Conservation (phyloP, 2,113 vertebrate species). For the Ictalurus furcatus region DNA sequence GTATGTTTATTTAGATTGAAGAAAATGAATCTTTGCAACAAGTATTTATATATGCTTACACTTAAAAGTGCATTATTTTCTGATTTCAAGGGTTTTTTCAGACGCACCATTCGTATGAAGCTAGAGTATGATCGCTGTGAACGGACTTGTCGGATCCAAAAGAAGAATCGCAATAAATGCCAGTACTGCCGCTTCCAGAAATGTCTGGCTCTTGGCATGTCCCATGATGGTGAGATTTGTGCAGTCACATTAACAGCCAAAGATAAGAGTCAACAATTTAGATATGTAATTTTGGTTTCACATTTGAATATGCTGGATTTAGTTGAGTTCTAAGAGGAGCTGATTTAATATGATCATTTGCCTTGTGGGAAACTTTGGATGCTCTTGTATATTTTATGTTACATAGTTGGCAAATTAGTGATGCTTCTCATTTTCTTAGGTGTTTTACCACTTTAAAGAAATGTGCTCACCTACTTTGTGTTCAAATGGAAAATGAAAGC, state of each 20-base stretch:
- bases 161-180: conserved; percentile 89
- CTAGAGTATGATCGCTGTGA: conserved; percentile 85
- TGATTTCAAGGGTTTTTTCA: conserved; percentile 82
- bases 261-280: not conserved
- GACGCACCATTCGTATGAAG: conserved; percentile 89
- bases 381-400: not conserved
- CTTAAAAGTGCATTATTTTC: not conserved
- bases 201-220: conserved; percentile 87
- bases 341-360: not conserved
- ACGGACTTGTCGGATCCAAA: conserved; percentile 86
- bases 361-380: not conserved
- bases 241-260: not conserved
- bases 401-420: not conserved
- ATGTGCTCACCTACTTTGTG: not conserved
- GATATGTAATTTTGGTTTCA: not conserved
- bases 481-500: not conserved
- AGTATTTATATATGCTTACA: not conserved
- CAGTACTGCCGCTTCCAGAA: conserved; percentile 93
- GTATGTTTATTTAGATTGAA: not conserved
- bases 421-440: not conserved
- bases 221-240: conserved; percentile 81
- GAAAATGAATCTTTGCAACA: not conserved
- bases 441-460: not conserved
- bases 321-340: not conserved
- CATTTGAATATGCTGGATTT: not conserved